Evolutionary conservation across 1,140 invertebrate species (phyloP), one percentile per base, ranked within the genome.

Genomic region (Lordiphosa stackelbergi): DNA sequence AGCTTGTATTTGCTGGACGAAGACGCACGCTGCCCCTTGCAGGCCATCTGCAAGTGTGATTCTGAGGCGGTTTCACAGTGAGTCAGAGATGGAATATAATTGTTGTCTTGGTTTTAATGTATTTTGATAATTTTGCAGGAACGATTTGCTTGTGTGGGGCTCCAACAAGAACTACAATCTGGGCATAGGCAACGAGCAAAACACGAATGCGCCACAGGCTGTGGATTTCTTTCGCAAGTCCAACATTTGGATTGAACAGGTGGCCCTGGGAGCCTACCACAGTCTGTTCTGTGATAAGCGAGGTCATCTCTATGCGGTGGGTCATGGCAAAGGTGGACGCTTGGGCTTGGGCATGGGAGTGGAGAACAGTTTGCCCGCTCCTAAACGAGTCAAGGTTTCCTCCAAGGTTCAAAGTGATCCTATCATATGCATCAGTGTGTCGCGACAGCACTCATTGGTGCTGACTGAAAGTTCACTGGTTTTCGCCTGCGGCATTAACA

Each of bases 151-250:
- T 73, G 90, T 92, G 4, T 94, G 93, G 93, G 93, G 93, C 10
- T 90, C 90, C n/a, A 94, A 94, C 75, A 89, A 90, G 19, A 94
- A 94, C 81, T 93, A 91, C 70, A 93, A 91, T 53, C 87, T 94
- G 10, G 93, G 93, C 42, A 69, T 87, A 51, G 87, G 70, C 41
- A 77, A 83, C 36, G 72, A 79, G 28, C 70, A 83, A 31, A 66
- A 62, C 10, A 69, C 69, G 6, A 53, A 68, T 37, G 56, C 63
- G 2, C 85, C 85, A 9, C 85, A 87, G 58, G 66, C 66, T n/a
- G 54, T 88, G 35, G 75, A 88, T 31, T 85, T 85, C 65, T 87
- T 88, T 56, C 75, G 70, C 16, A 85, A 85, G 49, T 64, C 79
- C 10, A 69, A 69, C 53, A 66, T 83, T 47, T 78, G 64, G 38